Conservation (phyloP, 1,140 invertebrate genomes). For the Zaprionus taronus region DNA sequence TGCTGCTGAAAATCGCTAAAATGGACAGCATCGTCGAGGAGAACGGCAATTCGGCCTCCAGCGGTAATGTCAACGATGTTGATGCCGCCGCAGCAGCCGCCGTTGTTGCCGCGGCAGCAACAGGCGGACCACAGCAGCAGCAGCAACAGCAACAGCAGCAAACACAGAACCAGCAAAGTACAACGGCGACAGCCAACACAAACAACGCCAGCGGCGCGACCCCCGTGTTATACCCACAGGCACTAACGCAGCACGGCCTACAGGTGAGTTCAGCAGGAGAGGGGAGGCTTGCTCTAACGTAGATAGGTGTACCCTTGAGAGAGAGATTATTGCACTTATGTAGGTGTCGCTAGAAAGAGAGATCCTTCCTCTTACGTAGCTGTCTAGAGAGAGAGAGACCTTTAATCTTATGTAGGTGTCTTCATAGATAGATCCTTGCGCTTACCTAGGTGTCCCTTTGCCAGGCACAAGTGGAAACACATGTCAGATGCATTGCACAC, state of each 20-base stretch:
- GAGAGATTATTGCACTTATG: too few relatives aligned
- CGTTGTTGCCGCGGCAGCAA: conserved; percentile 84
- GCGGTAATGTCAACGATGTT: conserved; percentile 76
- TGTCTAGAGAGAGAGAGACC: too few relatives aligned
- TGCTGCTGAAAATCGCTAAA: conserved; percentile 85
- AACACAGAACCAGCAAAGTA: conserved; percentile 74
- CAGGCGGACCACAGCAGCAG: conserved; percentile 75
- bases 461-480: too few relatives aligned
- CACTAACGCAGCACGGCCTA: conserved; percentile 68
- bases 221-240: conserved; percentile 76
- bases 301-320: too few relatives aligned
- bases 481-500: too few relatives aligned
- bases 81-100: conserved; percentile 85
- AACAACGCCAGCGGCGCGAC: conserved; percentile 58
- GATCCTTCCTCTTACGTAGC: too few relatives aligned
- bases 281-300: too few relatives aligned
- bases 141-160: conserved; percentile 48
- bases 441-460: too few relatives aligned
- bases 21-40: conserved; percentile 96
- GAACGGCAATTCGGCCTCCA: conserved; percentile 89
- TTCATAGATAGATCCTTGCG: too few relatives aligned
- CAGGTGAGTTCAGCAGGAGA: conserved; percentile 52
- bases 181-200: conserved; percentile 64
- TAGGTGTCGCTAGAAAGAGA: too few relatives aligned
- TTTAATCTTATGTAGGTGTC: too few relatives aligned